Evolutionary conservation across 2,888 invertebrate species (phyloP).

Genomic region (Dicyrtoma fusca): DNA sequence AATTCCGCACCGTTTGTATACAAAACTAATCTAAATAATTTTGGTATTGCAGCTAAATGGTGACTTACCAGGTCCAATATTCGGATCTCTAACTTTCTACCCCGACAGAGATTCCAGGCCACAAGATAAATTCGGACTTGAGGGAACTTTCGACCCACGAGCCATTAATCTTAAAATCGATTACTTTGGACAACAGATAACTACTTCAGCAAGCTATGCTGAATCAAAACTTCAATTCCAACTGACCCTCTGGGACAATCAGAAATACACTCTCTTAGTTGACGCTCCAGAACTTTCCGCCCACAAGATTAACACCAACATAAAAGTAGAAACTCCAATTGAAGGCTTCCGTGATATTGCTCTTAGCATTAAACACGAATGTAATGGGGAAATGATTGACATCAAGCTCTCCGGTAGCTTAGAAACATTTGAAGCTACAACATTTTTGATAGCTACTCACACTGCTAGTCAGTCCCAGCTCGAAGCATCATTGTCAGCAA

Average conservation of each 20-base stretch:
- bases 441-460: constrained; percentile 11
- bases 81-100: constrained; percentile 38
- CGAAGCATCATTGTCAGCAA: constrained; percentile 10
- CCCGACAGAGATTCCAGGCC: constrained; percentile 56
- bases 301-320: constrained; percentile 12
- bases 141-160: constrained; percentile 41
- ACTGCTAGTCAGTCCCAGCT: constrained; percentile 12
- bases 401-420: constrained; percentile 16
- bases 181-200: constrained; percentile 49
- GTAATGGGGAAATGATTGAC: constrained; percentile 19
- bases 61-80: constrained; percentile 42
- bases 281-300: constrained; percentile 4
- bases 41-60: constrained; percentile 43
- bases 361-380: constrained; percentile 23
- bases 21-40: neutral
- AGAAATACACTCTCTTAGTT: constrained; percentile 36
- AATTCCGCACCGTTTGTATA: too few species aligned
- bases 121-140: constrained; percentile 46
- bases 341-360: constrained; percentile 37
- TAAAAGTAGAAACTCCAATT: constrained; percentile 47
- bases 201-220: constrained; percentile 41
- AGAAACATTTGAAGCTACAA: constrained; percentile 20
- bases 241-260: constrained; percentile 36
- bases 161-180: constrained; percentile 33
- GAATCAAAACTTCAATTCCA: constrained; percentile 37